These are phyloP conservation scores for Calliopum simillimum DNA, from an alignment of 2,888 invertebrate species.

Conservation along the genomic window DNA sequence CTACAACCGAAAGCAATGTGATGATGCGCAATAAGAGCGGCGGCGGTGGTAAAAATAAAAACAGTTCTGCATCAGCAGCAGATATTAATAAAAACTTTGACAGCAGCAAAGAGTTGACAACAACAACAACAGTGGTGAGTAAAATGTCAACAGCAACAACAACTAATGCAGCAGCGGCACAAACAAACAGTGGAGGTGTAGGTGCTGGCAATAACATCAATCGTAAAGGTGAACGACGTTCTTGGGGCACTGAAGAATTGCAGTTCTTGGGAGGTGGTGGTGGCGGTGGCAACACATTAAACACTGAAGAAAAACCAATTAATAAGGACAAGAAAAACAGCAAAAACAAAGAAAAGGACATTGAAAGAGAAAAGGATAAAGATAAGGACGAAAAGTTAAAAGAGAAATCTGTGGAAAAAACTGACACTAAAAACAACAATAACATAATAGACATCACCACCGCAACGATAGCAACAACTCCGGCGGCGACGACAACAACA, in stretches of 20 bases:
- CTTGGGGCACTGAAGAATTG: conserved; percentile 77
- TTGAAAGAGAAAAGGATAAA: conserved; percentile 41
- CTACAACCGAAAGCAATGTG: conserved; percentile 62
- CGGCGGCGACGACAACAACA: not conserved
- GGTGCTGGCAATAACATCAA: conserved; percentile 45
- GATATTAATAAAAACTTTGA: conserved; percentile 59
- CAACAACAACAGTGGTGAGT: conserved; percentile 8
- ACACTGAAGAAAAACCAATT: conserved; percentile 49
- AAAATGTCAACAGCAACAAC: conserved; percentile 29
- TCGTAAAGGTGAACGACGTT: conserved; percentile 70
- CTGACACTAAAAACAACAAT: conserved; percentile 22
- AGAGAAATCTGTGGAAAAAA: conserved; percentile 31
- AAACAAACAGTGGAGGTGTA: conserved; percentile 35
- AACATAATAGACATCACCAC: not conserved
- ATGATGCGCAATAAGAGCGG: conserved; percentile 59
- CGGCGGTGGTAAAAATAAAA: conserved; percentile 47
- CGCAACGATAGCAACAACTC: not conserved
- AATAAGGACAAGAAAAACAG: conserved; percentile 51
- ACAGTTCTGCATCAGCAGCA: conserved; percentile 56
- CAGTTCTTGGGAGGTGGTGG: conserved; percentile 66
- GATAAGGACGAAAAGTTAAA: conserved; percentile 24
- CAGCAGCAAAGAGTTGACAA: conserved; percentile 40
- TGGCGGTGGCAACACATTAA: conserved; percentile 39
- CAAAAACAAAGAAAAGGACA: conserved; percentile 45
- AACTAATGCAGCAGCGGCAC: conserved; percentile 29